Conservation (phyloP, 2,797 vertebrate species). For the Rachycentron canadum region DNA sequence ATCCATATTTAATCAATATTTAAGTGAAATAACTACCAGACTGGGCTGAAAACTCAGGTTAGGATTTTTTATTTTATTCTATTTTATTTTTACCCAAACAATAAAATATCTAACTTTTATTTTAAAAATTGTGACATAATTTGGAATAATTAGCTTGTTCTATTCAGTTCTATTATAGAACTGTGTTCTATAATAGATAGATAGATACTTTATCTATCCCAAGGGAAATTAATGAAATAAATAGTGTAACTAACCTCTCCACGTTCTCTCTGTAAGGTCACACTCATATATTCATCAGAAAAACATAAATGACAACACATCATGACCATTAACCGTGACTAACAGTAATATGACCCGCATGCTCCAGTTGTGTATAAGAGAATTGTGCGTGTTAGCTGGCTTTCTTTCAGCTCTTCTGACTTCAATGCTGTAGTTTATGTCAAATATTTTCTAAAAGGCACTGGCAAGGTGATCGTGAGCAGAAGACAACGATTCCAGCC, state of each 20-base stretch:
- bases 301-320: background rate
- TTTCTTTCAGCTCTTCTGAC: background rate
- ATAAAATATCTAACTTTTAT: background rate
- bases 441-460: background rate
- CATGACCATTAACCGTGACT: background rate
- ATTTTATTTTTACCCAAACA: background rate
- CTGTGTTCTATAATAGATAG: no score
- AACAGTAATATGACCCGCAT: background rate
- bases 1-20: background rate
- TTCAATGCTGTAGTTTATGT: background rate
- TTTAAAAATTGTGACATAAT: background rate
- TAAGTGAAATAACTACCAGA: no score
- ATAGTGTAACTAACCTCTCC: no score
- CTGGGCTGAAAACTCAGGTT: no score
- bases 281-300: background rate
- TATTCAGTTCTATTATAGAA: no score
- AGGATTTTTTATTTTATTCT: no score
- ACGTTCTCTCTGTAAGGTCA: no score
- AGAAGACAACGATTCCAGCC: background rate
- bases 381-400: background rate
- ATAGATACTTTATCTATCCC: no score
- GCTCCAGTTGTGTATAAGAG: background rate
- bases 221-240: no score
- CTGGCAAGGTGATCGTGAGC: background rate
- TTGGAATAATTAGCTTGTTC: background rate